These are phyloP conservation scores for Bradynema listronoti DNA, from an alignment of 1,140 invertebrate species.

Conservation along the genomic window DNA sequence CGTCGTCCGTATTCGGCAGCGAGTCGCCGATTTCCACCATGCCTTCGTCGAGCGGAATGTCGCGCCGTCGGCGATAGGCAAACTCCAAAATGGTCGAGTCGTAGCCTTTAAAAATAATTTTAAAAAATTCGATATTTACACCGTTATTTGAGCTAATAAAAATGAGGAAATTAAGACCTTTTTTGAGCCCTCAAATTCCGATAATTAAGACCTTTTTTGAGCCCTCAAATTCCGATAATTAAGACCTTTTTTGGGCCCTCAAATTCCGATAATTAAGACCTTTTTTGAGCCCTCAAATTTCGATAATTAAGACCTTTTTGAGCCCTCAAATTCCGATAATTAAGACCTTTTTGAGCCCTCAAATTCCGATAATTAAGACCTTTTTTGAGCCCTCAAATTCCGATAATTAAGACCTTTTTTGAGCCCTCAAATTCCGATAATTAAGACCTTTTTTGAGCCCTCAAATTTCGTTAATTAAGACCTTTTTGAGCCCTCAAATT, in stretches of 20 bases:
- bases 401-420: background rate
- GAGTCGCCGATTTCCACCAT: constrained; percentile 2
- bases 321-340: background rate
- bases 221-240: background rate
- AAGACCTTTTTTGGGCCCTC: constrained; percentile 1
- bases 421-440: background rate
- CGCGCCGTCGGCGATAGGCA: constrained; percentile 36
- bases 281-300: background rate
- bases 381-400: background rate
- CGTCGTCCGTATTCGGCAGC: constrained; percentile 29
- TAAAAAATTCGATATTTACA: background rate
- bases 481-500: background rate
- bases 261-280: background rate
- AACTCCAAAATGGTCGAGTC: constrained; percentile 52
- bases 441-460: background rate
- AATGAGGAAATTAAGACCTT: background rate
- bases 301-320: background rate
- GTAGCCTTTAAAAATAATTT: constrained; percentile 34
- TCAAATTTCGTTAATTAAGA: background rate
- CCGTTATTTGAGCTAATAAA: constrained; percentile 7
- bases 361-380: background rate
- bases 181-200: background rate
- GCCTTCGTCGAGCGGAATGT: constrained; percentile 36
- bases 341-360: background rate
- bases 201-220: background rate